phyloP scores from a whole-genome alignment of 2,888 invertebrate genomes.

The Scaptomyza tumidula region DNA sequence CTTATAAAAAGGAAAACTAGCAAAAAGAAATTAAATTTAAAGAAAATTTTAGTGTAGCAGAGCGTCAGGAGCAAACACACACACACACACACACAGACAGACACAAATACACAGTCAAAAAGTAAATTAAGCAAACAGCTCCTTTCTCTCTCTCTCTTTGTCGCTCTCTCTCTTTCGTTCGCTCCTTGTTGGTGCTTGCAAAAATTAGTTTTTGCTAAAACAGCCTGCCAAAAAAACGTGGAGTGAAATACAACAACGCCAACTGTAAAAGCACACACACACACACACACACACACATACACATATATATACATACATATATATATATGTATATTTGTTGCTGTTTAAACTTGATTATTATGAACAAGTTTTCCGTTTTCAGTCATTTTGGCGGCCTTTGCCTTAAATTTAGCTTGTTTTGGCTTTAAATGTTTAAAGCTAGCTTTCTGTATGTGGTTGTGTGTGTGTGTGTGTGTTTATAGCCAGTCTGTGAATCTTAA shows the following conservation, averaged over 20 bases:
- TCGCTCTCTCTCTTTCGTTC: background rate
- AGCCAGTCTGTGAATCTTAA: slow-evolving; percentile 13
- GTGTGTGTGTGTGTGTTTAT: slow-evolving; percentile 25
- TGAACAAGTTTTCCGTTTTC: too few relatives aligned
- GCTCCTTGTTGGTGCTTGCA: background rate
- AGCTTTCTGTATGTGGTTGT: background rate
- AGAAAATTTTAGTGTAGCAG: slow-evolving; percentile 64
- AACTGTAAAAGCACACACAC: background rate
- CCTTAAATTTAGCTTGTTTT: too few relatives aligned
- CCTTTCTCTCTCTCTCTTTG: background rate
- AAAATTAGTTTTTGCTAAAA: background rate
- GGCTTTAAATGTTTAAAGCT: background rate
- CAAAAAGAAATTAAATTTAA: slow-evolving; percentile 79
- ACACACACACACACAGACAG: slow-evolving; percentile 19
- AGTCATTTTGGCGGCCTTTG: too few relatives aligned
- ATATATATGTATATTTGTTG: slow-evolving; percentile 2
- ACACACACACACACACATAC: slow-evolving; percentile 9
- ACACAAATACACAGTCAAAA: slow-evolving; percentile 14
- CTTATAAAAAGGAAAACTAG: slow-evolving; percentile 59
- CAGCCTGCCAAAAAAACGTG: slow-evolving; percentile 9
- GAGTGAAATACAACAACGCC: slow-evolving; percentile 3
- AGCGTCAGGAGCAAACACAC: slow-evolving; percentile 45
- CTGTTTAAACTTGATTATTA: slow-evolving; percentile 28
- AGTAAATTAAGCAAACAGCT: slow-evolving; percentile 62
- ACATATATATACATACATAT: slow-evolving; percentile 7